Conservation (phyloP, 64 coral and sea anemone genomes). For the Montipora foliosa region DNA sequence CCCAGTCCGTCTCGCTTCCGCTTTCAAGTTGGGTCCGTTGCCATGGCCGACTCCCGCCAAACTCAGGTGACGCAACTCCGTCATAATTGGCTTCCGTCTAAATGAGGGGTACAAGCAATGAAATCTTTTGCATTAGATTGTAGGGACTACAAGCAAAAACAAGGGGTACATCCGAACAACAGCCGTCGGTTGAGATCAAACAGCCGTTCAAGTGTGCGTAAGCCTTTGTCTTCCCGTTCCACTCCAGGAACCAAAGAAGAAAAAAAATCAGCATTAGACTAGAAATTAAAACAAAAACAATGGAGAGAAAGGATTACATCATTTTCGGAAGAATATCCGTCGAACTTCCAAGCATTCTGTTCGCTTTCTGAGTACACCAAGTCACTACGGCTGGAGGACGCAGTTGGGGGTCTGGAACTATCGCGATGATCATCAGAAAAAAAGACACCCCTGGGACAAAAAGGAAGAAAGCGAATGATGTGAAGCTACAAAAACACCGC, state of each 20-base stretch:
- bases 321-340: no score
- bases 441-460: conserved; percentile 38
- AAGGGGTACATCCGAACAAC: no score
- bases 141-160: no score
- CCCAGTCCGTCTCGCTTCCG: conserved; percentile 61
- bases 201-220: no score
- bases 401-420: conserved; percentile 46
- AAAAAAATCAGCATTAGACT: background rate
- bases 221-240: no score
- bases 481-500: background rate
- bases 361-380: no score
- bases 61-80: conserved; percentile 46
- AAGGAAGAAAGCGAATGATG: background rate
- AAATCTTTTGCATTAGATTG: background rate
- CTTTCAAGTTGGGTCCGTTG: conserved; percentile 41
- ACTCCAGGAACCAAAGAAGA: no score
- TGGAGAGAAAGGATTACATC: background rate
- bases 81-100: conserved; percentile 20
- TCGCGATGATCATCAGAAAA: conserved; percentile 54
- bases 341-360: no score
- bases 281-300: background rate
- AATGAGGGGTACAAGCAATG: background rate
- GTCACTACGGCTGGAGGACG: no score
- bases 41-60: background rate
- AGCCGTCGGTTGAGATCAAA: no score